A percentile compares a stretch with the other conserved stretches of the same genome.
Conservation (phyloP, 1,140 invertebrate genomes). For the Orussus abietinus region DNA sequence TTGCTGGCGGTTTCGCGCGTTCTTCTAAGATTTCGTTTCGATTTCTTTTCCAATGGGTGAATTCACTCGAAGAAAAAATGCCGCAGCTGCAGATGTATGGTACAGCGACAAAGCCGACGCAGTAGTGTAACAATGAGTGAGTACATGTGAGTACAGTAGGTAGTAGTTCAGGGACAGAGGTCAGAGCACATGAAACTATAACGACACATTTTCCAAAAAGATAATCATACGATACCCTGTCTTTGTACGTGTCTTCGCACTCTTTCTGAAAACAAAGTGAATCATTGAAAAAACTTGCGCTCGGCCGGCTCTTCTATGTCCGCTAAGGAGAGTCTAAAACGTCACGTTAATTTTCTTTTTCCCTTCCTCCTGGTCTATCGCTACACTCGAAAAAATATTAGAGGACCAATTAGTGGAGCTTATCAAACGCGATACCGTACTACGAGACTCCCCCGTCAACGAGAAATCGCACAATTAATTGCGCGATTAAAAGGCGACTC, state of each 20-base stretch:
- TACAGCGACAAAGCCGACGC: constrained; percentile 42
- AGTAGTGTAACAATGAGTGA: constrained; percentile 35
- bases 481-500: too few relatives aligned
- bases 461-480: too few relatives aligned
- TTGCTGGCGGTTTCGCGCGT: too few relatives aligned
- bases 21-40: too few relatives aligned
- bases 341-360: constrained; percentile 3
- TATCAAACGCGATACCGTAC: too few relatives aligned
- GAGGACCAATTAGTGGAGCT: too few relatives aligned
- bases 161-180: constrained; percentile 42
- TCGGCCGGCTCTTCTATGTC: too few relatives aligned
- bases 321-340: too few relatives aligned
- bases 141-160: constrained; percentile 39
- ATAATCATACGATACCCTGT: constrained; percentile 71
- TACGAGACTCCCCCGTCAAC: too few relatives aligned
- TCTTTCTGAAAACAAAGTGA: constrained; percentile 71
- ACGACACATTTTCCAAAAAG: constrained; percentile 53
- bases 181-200: constrained; percentile 52
- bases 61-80: constrained; percentile 21
- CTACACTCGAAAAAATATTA: too few relatives aligned
- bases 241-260: constrained; percentile 76
- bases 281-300: constrained; percentile 50
- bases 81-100: constrained; percentile 29
- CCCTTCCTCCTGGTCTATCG: constrained; percentile 3
- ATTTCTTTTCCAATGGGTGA: too few relatives aligned